Base-by-base conservation (phyloP, 2,888 invertebrate species). In the Tineola bisselliella region DNA sequence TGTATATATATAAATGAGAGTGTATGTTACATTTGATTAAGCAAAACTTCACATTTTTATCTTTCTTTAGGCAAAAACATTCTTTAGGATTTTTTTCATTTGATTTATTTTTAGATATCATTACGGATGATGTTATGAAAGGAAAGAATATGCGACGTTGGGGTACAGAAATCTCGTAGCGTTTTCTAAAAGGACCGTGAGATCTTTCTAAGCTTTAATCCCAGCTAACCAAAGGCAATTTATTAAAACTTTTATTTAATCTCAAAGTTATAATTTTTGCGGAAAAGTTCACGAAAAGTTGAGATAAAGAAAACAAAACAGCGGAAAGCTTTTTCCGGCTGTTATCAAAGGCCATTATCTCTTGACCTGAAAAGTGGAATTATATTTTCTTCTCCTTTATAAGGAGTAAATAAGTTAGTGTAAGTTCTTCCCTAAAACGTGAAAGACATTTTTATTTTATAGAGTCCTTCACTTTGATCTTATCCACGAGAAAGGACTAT, bases 291-390 rank as follows among this genome's bases (percentile, higher is more conserved):
- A 77, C 75, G 75, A 71, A 79, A 82, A 83, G 79, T 84, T 76
- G 69, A 72, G 81, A 83, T 81, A 84, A 82, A 83, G 77, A 80
- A 81, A 84, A 82, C 82, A 83, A 83, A 86, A 84, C 84, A 86
- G 79, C 83, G 84, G 84, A 86, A 84, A 86, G 84, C 86, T 86
- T 84, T 84, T 79, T 81, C 82, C 79, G 78, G 74, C 79, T 81
- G 78, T 83, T 84, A 84, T 84, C 84, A 84, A 82, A 84, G 79
- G 75, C 81, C 81, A 84, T 84, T 86, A 86, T 83, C 83, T 81
- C 74, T 78, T 83, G 84, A 84, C 82, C 84, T 84, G 80, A 80
- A 82, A 84, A 81, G 76, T 80, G 76, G 81, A 82, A 84, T 84
- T 81, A 84, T 83, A 84, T 84, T 84, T 84, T 82, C 83, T 81